These are phyloP conservation scores for Etia nguti DNA, from an alignment of 2,113 vertebrate genomes.

Conservation along the genomic window DNA sequence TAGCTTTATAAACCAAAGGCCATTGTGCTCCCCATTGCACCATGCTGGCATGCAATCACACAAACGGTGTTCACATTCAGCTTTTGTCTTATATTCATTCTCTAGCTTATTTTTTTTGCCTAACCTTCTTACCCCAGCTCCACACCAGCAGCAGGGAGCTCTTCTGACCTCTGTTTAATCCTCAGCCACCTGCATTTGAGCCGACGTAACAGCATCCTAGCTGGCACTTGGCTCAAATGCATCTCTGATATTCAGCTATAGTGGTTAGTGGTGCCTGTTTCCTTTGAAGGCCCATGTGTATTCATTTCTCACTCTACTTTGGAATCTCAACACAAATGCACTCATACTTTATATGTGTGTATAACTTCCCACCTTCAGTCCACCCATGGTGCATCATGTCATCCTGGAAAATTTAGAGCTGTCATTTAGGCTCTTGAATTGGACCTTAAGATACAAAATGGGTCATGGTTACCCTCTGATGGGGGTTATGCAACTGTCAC, in stretches of 20 bases:
- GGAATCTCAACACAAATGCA: neutral
- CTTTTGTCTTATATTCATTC: constrained; percentile 52
- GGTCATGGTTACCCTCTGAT: constrained; percentile 47
- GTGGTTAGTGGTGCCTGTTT: neutral
- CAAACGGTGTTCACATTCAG: constrained; percentile 47
- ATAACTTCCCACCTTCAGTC: constrained; percentile 10
- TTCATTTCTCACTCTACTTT: neutral
- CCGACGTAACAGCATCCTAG: constrained; percentile 7
- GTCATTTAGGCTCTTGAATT: constrained; percentile 45
- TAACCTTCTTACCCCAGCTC: constrained; percentile 32
- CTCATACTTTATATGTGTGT: neutral
- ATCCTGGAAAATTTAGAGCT: constrained; percentile 47
- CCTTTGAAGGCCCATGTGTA: neutral
- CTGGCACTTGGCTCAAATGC: constrained; percentile 11
- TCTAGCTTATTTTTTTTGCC: constrained; percentile 29
- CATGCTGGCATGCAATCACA: constrained; percentile 70
- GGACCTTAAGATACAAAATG: constrained; percentile 49
- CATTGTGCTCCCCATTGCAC: constrained; percentile 56
- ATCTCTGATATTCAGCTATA: constrained; percentile 5
- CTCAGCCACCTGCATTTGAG: constrained; percentile 36
- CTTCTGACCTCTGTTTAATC: constrained; percentile 51
- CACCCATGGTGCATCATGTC: constrained; percentile 18
- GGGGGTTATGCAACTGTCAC: constrained; percentile 65
- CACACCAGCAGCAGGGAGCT: constrained; percentile 25
- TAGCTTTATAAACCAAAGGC: constrained; percentile 65